Evolutionary conservation across 2,113 vertebrate species (phyloP).

Genomic region (Bettongia penicillata): DNA sequence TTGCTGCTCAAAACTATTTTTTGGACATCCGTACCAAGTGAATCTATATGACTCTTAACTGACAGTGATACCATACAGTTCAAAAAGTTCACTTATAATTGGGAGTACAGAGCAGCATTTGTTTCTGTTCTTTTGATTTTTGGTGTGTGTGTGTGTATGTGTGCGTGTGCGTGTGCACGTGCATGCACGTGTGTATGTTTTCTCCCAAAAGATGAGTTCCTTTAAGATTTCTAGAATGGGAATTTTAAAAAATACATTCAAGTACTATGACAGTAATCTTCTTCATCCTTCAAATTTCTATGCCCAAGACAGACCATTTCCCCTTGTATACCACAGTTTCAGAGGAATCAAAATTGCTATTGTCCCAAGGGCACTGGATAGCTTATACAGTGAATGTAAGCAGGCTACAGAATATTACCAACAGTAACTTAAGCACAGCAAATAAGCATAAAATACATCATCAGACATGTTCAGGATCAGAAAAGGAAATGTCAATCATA

Average conservation of each 20-base stretch:
- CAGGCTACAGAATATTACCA: neutral
- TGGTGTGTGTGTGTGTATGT: neutral
- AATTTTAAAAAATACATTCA: neutral
- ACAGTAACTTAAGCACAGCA: neutral
- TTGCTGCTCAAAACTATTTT: neutral
- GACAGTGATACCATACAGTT: neutral
- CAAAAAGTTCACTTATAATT: neutral
- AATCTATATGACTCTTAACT: neutral
- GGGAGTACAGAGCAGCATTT: neutral
- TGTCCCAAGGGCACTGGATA: neutral
- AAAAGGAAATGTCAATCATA: neutral
- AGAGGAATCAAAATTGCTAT: neutral
- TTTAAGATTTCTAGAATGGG: neutral
- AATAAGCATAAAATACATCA: neutral
- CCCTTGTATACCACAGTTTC: neutral
- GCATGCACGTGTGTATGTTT: neutral
- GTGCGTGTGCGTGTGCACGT: too few species aligned
- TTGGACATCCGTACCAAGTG: neutral
- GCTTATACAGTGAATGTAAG: neutral
- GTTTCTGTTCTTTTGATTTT: neutral
- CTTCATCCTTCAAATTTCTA: neutral
- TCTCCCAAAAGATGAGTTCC: neutral
- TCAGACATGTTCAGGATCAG: neutral
- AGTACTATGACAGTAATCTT: neutral
- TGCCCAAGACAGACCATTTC: neutral